phyloP scores from a whole-genome alignment of 1,140 invertebrate genomes.

The Cotesia vestalis region DNA sequence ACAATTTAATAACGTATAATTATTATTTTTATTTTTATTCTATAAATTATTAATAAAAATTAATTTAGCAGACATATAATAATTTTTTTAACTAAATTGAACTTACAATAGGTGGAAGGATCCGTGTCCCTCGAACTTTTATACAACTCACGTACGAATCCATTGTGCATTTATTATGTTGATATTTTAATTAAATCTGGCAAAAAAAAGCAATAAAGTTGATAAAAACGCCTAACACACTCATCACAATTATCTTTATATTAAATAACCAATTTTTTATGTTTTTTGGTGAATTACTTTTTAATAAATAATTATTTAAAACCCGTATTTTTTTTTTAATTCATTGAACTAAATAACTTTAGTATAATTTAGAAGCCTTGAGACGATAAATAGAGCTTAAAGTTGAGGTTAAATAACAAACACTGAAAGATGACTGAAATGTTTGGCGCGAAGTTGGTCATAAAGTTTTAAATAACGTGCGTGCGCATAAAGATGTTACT shows the following conservation, averaged over 20 bases:
- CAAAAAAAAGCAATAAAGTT: too few species aligned
- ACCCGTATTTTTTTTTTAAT: too few species aligned
- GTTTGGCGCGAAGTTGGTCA: constrained; percentile 11
- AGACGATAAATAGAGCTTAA: not conserved
- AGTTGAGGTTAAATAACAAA: not conserved
- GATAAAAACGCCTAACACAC: too few species aligned
- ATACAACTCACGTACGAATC: constrained; percentile 66
- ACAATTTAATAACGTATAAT: constrained; percentile 7
- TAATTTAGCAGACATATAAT: constrained; percentile 29
- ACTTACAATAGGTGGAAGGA: constrained; percentile 72
- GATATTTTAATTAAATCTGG: too few species aligned
- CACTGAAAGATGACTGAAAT: not conserved
- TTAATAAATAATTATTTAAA: too few species aligned
- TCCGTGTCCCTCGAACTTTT: constrained; percentile 70
- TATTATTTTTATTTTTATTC: not conserved
- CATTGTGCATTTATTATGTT: not conserved
- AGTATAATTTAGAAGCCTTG: not conserved
- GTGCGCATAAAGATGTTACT: not conserved
- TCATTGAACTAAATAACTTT: too few species aligned
- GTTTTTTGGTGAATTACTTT: too few species aligned
- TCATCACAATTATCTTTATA: too few species aligned
- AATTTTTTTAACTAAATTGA: constrained; percentile 29
- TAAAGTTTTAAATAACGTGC: not conserved
- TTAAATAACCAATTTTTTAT: too few species aligned
- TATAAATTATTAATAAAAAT: constrained; percentile 38